Evolutionary conservation across 2,797 vertebrate genomes (phyloP).

Genomic region (Crenichthys baileyi): DNA sequence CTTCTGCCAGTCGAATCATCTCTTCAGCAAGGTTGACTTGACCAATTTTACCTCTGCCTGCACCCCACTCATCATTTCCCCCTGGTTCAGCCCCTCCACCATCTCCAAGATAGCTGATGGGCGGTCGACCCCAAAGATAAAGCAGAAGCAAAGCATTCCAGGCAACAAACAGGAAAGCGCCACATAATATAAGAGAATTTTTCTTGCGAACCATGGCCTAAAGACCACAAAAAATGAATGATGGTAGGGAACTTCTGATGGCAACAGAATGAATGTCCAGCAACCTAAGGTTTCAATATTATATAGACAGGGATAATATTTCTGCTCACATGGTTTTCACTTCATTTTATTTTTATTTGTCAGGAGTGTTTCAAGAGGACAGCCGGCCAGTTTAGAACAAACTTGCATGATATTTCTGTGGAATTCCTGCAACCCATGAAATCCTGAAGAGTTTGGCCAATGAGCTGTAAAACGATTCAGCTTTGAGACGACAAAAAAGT

Average conservation of each 20-base stretch:
- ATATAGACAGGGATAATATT: constrained; percentile 26
- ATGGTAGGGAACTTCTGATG: constrained; percentile 31
- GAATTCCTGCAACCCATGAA: constrained; percentile 26
- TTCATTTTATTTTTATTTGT: constrained; percentile 30
- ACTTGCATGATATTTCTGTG: constrained; percentile 22
- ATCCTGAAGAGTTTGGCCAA: constrained; percentile 9
- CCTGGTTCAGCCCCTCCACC: constrained; percentile 82
- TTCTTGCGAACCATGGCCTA: constrained; percentile 90
- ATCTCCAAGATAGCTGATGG: constrained; percentile 75
- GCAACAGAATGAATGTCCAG: constrained; percentile 33
- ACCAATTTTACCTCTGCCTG: constrained; percentile 58
- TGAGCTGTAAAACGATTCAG: not conserved
- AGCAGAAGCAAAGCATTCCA: constrained; percentile 95
- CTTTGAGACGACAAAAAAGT: constrained; percentile 17
- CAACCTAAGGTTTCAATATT: constrained; percentile 28
- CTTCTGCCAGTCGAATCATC: constrained; percentile 89
- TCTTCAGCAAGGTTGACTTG: constrained; percentile 81
- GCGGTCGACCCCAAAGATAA: constrained; percentile 92
- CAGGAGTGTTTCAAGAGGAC: constrained; percentile 12
- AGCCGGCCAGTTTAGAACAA: constrained; percentile 1
- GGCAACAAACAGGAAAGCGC: constrained; percentile 90
- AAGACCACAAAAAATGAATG: constrained; percentile 60
- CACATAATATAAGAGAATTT: constrained; percentile 88
- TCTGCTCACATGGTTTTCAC: constrained; percentile 40
- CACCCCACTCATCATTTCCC: constrained; percentile 80